A percentile compares a stretch with the other conserved stretches of the same genome.
Conservation (phyloP, 2,113 vertebrate genomes). For the Cathartes aura region DNA sequence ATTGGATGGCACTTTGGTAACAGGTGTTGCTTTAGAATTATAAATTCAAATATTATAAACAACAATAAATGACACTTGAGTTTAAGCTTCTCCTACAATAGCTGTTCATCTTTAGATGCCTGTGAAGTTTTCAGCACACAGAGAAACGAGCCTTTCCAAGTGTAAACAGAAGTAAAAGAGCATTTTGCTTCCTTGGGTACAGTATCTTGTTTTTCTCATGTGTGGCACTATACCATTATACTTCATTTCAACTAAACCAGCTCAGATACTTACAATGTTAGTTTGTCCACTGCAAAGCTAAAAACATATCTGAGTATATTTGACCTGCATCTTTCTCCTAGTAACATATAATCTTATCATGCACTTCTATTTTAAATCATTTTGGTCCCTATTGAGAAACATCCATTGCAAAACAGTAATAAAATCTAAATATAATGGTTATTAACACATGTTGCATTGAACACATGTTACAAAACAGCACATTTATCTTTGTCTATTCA, state of each 20-base stretch:
- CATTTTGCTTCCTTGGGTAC: neutral
- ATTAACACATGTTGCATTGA: neutral
- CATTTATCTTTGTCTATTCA: neutral
- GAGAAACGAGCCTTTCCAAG: neutral
- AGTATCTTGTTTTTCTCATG: neutral
- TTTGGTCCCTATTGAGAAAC: neutral
- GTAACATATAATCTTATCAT: neutral
- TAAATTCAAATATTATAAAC: neutral
- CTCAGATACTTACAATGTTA: neutral
- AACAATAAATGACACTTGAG: neutral
- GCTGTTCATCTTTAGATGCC: neutral
- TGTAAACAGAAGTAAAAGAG: neutral
- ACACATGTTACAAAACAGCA: neutral
- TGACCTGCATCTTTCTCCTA: neutral
- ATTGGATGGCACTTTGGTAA: neutral
- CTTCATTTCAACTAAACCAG: neutral
- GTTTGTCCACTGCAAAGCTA: neutral
- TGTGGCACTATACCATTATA: neutral
- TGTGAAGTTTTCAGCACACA: neutral
- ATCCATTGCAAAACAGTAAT: neutral
- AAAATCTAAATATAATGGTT: neutral
- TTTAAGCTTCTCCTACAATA: neutral
- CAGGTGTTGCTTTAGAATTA: neutral
- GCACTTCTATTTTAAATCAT: neutral
- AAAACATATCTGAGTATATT: neutral